phyloP scores from a whole-genome alignment of 2,888 invertebrate species.

The Hermaeophaga mercurialis region DNA sequence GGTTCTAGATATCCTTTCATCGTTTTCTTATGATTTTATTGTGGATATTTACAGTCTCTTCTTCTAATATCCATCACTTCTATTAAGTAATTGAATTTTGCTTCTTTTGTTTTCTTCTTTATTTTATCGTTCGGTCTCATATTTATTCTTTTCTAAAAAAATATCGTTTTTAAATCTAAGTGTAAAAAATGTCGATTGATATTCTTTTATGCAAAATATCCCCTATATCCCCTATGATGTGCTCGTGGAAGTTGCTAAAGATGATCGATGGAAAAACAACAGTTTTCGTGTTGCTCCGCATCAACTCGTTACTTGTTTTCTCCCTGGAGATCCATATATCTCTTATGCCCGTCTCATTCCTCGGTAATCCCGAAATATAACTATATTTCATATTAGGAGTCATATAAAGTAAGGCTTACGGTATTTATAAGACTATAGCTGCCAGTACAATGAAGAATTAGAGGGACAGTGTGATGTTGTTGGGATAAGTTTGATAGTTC shows the following conservation, averaged over 20 bases:
- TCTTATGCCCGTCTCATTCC: slow-evolving; percentile 32
- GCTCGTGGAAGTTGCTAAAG: neutral
- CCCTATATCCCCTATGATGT: neutral
- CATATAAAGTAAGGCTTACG: slow-evolving; percentile 19
- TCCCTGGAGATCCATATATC: slow-evolving; percentile 36
- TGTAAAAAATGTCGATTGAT: too few relatives aligned
- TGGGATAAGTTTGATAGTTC: too few relatives aligned
- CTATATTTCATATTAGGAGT: slow-evolving; percentile 31
- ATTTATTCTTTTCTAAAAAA: too few relatives aligned
- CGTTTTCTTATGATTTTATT: too few relatives aligned
- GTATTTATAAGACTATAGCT: slow-evolving; percentile 15
- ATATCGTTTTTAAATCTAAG: too few relatives aligned
- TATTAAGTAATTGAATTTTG: too few relatives aligned
- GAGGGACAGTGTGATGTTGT: neutral
- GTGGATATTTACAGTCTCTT: too few relatives aligned
- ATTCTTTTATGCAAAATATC: too few relatives aligned
- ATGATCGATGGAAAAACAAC: slow-evolving; percentile 23
- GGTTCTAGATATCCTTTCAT: too few relatives aligned
- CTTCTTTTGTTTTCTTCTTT: too few relatives aligned
- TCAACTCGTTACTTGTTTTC: slow-evolving; percentile 33
- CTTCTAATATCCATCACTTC: too few relatives aligned
- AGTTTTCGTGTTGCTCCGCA: slow-evolving; percentile 15
- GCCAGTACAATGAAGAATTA: neutral
- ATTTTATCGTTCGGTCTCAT: too few relatives aligned
- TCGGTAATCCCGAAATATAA: slow-evolving; percentile 33